Evolutionary conservation across 2,888 invertebrate species (phyloP).

Genomic region (Latrodectus elegans): DNA sequence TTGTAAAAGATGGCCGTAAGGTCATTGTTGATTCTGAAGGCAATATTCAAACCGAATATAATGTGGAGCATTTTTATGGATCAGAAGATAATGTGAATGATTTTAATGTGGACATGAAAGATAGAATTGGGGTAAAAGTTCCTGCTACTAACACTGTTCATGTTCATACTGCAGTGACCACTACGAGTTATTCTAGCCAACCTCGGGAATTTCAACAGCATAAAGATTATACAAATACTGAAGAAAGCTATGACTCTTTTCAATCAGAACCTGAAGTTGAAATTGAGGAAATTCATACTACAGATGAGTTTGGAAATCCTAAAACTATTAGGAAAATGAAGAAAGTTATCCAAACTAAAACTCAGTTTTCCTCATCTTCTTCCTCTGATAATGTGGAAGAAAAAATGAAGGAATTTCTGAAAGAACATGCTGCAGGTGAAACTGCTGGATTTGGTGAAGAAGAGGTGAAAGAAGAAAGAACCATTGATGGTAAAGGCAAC

Average conservation of each 20-base stretch:
- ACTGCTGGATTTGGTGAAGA: constrained; percentile 51
- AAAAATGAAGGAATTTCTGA: constrained; percentile 69
- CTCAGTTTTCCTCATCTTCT: constrained; percentile 65
- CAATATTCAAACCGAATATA: constrained; percentile 60
- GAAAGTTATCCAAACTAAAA: constrained; percentile 38
- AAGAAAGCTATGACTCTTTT: constrained; percentile 29
- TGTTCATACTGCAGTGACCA: constrained; percentile 40
- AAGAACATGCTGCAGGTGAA: constrained; percentile 45
- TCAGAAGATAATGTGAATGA: constrained; percentile 53
- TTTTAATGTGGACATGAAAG: constrained; percentile 29
- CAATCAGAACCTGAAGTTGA: constrained; percentile 77
- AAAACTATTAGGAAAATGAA: constrained; percentile 57
- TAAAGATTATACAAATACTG: not conserved
- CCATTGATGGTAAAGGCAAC: constrained; percentile 69
- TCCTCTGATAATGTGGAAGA: constrained; percentile 67
- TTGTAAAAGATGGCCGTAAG: constrained; percentile 47
- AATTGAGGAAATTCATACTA: constrained; percentile 77
- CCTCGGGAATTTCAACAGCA: not conserved
- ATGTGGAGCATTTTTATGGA: constrained; percentile 42
- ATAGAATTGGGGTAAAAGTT: constrained; percentile 2
- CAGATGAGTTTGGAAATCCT: constrained; percentile 78
- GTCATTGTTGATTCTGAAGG: constrained; percentile 71
- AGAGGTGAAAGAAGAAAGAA: constrained; percentile 67
- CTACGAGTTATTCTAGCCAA: constrained; percentile 19
- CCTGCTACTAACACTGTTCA: constrained; percentile 30